A percentile compares a stretch with the other conserved stretches of the same genome.
Conservation (phyloP, 2,888 invertebrate species). For the Alsophila aescularia region DNA sequence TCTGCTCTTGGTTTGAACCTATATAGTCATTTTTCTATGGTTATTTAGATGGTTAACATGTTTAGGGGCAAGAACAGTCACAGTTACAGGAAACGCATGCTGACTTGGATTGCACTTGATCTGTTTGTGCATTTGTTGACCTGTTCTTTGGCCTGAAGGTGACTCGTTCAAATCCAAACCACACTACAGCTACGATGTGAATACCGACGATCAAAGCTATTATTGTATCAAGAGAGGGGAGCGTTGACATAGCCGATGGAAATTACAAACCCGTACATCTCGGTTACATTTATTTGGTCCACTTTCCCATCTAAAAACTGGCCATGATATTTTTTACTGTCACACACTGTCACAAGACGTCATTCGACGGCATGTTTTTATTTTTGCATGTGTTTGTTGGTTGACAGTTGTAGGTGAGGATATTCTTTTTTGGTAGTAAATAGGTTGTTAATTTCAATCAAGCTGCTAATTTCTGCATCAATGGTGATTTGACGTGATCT, state of each 20-base stretch:
- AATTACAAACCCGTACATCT: constrained; percentile 50
- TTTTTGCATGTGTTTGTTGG: constrained; percentile 27
- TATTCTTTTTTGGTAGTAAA: constrained; percentile 28
- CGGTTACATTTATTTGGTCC: constrained; percentile 53
- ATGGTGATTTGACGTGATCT: neutral
- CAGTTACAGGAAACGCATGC: constrained; percentile 59
- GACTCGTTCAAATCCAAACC: constrained; percentile 49
- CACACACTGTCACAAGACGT: constrained; percentile 22
- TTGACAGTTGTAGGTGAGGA: constrained; percentile 31
- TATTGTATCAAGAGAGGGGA: constrained; percentile 48
- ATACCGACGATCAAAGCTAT: constrained; percentile 53
- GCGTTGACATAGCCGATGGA: constrained; percentile 60
- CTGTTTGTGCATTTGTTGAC: constrained; percentile 41
- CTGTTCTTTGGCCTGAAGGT: constrained; percentile 22
- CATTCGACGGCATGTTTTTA: constrained; percentile 18
- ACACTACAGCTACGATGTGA: constrained; percentile 55
- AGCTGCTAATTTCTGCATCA: neutral
- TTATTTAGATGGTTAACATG: no score
- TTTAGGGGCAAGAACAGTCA: neutral
- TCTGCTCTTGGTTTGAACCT: constrained; percentile 4
- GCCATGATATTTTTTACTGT: constrained; percentile 34
- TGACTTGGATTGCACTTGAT: constrained; percentile 42
- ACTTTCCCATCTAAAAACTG: constrained; percentile 41
- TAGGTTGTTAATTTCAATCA: neutral
- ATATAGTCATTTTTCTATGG: constrained; percentile 7